Percentiles rank a stretch among this genome's conserved stretches.
Evolutionary conservation across 2,888 invertebrate genomes (phyloP).

Genomic region (Ichneumon xanthorius): DNA sequence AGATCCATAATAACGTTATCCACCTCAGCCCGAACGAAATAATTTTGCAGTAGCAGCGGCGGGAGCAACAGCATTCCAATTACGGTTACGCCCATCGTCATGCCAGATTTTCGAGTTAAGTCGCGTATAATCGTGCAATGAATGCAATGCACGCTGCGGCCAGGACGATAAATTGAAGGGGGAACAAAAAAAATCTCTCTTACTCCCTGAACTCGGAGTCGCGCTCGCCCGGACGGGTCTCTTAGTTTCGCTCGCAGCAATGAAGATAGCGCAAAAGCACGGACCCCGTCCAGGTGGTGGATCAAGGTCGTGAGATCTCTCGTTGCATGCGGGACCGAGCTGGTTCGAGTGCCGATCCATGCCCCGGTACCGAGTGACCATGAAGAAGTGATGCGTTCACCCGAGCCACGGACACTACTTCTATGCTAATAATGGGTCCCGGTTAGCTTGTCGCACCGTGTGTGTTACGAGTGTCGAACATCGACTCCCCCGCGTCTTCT

Average conservation of each 20-base stretch:
- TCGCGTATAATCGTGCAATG: background rate
- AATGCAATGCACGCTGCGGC: background rate
- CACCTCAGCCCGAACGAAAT: background rate
- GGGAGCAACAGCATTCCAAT: background rate
- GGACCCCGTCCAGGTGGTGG: slow-evolving; percentile 57
- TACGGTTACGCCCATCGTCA: background rate
- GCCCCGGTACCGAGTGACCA: slow-evolving; percentile 60
- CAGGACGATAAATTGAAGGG: background rate
- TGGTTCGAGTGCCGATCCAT: slow-evolving; percentile 43
- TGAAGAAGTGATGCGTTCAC: slow-evolving; percentile 65
- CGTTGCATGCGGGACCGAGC: slow-evolving; percentile 54
- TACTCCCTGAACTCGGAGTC: background rate
- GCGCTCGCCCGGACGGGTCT: background rate
- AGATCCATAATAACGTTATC: too few species aligned
- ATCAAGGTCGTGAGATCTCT: slow-evolving; percentile 68
- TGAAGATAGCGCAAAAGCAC: slow-evolving; percentile 34
- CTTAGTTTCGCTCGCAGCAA: background rate
- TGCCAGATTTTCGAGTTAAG: background rate
- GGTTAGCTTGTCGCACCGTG: slow-evolving; percentile 21
- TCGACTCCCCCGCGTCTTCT: slow-evolving; percentile 42
- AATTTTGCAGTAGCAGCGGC: background rate
- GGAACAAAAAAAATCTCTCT: background rate
- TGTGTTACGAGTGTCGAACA: slow-evolving; percentile 60
- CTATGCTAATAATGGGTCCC: slow-evolving; percentile 6
- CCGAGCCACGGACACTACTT: slow-evolving; percentile 35